Base-by-base conservation (phyloP, 2,113 vertebrate genomes). In the Cyprinodon tularosa region DNA sequence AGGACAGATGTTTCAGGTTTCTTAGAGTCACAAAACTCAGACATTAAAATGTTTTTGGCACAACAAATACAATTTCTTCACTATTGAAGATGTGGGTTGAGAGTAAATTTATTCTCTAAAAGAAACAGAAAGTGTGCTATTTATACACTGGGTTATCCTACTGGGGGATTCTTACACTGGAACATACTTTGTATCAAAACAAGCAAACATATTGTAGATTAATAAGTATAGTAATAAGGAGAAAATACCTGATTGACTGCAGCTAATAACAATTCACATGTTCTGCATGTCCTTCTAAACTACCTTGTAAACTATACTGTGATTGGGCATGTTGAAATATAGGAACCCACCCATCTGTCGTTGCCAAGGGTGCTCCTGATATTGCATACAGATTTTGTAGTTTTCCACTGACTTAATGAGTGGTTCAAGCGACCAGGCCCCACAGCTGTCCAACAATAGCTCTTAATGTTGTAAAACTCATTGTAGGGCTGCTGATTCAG, bases 401-500 rank as follows among this genome's bases (percentile, higher is more conserved):
- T 76, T 82, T 77, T 80, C 73, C 71, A 68, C 63, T n/a, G 66
- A 66, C 57, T 12, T 67, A 62, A 62, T 40, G 65, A 37, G 45
- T 62, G 68, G 45, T 68, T 62, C n/a, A 8, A 42, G 50, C 17
- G 68, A 72, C 59, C 15, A 44, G 72, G 45, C 29, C 48, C 67
- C 14, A 40, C 78, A 73, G 72, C 72, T 45, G 72, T 29, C 74
- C 39, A 38, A 79, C 73, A 80, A 71, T 77, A 59, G 80, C n/a
- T 59, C 47, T 71, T 72, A 68, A 63, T 61, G 45, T 62, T 38
- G 62, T 5, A 14, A 42, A 57, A 39, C 36, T 80, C 38, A 73
- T 45, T 15, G 71, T 72, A 12, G 40, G 60, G 62, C 77, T 70
- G 78, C 78, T 86, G 74, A 79, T 72, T 80, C 69, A 66, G 42